Percentiles rank a stretch among this genome's conserved stretches.
Conservation (phyloP, 2,113 vertebrate genomes). For the Chloroceryle aenea region DNA sequence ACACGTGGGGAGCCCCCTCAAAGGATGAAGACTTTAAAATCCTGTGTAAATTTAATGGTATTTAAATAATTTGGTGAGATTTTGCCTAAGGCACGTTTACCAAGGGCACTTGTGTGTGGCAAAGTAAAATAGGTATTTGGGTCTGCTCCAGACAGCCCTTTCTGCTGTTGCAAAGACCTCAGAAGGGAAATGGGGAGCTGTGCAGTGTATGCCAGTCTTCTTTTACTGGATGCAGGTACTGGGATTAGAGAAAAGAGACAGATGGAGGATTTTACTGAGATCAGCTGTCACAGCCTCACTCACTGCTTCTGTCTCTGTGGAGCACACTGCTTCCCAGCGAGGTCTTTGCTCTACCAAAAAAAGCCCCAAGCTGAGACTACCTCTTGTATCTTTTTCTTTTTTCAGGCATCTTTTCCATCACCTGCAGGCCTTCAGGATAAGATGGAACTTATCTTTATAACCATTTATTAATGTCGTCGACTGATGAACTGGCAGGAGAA, state of each 20-base stretch:
- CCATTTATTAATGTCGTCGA: slow-evolving; percentile 24
- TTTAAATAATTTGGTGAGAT: not conserved
- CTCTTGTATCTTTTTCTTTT: not conserved
- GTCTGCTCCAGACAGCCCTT: not conserved
- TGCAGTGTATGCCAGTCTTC: not conserved
- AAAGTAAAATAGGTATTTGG: not conserved
- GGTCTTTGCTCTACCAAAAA: not conserved
- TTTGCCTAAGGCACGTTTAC: not conserved
- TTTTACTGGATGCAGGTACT: not conserved
- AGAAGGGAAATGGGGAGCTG: not conserved
- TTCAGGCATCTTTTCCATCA: slow-evolving; percentile 25
- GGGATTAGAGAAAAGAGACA: not conserved
- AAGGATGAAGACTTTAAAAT: not conserved
- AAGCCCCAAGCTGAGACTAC: not conserved
- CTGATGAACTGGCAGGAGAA: slow-evolving; percentile 45
- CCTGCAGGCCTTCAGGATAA: slow-evolving; percentile 13
- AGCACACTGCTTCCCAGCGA: not conserved
- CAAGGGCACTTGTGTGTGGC: not conserved
- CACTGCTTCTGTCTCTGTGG: not conserved
- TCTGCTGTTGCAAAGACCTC: not conserved
- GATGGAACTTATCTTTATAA: slow-evolving; percentile 48
- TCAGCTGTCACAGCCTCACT: not conserved
- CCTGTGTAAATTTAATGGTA: not conserved
- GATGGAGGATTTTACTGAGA: not conserved
- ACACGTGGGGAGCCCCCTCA: rapidly evolving